phyloP scores from a whole-genome alignment of 1,140 invertebrate genomes.

The Drosophila setifemur region DNA sequence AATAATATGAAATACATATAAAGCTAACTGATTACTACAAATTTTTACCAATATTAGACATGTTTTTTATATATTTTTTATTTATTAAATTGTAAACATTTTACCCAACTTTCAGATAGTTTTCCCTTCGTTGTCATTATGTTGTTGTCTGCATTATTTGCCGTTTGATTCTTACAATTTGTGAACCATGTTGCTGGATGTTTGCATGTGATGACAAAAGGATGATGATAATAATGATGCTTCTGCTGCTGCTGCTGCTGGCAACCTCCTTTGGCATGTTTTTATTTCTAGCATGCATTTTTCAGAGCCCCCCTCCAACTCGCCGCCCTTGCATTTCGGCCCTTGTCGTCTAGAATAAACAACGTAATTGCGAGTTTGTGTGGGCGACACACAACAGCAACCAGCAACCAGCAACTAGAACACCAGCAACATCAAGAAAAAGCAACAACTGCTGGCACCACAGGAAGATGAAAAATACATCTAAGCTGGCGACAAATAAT shows the following conservation, averaged over 20 bases:
- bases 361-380: constrained; percentile 78
- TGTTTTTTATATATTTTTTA: too few relatives aligned
- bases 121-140: constrained; percentile 60
- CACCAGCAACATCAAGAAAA: constrained; percentile 3
- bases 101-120: too few relatives aligned
- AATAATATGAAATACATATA: too few relatives aligned
- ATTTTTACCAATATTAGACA: too few relatives aligned
- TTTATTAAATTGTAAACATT: too few relatives aligned
- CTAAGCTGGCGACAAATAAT: constrained; percentile 70
- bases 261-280: constrained; percentile 35
- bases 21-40: too few relatives aligned
- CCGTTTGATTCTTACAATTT: constrained; percentile 74
- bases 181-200: constrained; percentile 59
- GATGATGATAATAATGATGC: constrained; percentile 52
- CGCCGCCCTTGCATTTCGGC: constrained; percentile 36
- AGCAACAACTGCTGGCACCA: constrained; percentile 8
- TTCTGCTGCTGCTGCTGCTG: constrained; percentile 4
- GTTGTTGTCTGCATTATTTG: constrained; percentile 67
- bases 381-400: constrained; percentile 67
- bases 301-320: neutral
- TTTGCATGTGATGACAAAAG: constrained; percentile 72
- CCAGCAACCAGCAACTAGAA: constrained; percentile 18
- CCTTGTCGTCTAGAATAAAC: constrained; percentile 76
- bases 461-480: constrained; percentile 38
- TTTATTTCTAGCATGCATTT: constrained; percentile 45